Base-by-base conservation (phyloP, 2,113 vertebrate species). In the Rhineura floridana region DNA sequence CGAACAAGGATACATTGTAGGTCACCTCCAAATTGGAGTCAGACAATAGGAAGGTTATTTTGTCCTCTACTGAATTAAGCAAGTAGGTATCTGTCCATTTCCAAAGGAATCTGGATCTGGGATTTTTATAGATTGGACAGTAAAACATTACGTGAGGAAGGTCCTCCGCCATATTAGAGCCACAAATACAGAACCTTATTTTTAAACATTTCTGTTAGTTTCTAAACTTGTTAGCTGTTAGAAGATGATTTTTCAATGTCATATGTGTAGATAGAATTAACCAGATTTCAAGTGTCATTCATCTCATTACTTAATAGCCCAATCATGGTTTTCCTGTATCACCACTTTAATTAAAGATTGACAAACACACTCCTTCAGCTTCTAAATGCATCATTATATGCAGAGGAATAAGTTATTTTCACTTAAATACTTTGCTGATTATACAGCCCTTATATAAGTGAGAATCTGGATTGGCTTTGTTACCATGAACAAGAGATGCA, bases 351-450 rank as follows among this genome's bases (percentile, higher is more conserved):
- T 1, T 19, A 50, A 0, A 78, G n/a, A 10, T 25, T 69, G 5
- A 0, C 87, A 87, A 1, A 0, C 4, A 80, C 46, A 4, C 50
- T 69, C 2, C 36, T 63, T 25, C 48, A 1, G 46, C 67, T 50
- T 79, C 46, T 78, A 88, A 65, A 42, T 67, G 67, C 0, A 81
- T 76, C 30, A 25, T 90, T 73, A 73, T 30, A 39, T 89, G 86
- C 48, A 67, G 87, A 76, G 81, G 36, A 25, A 50, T 85, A 72
- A 88, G 65, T 84, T 73, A 42, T 63, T 69, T 91, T 88, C 77
- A 91, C 46, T 30, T 25, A 89, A 42, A 80, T 3, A 62, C 1
- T 15, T 4, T n/a, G 87, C 69, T 39, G 10, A 91, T 82, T 70
- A 85, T 33, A 50, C 17, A 77, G 46, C 62, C 12, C 1, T 25